Percentiles rank a stretch among this genome's conserved stretches.
Evolutionary conservation across 2,888 invertebrate species (phyloP).

Genomic region (Pristionchus arcanus): DNA sequence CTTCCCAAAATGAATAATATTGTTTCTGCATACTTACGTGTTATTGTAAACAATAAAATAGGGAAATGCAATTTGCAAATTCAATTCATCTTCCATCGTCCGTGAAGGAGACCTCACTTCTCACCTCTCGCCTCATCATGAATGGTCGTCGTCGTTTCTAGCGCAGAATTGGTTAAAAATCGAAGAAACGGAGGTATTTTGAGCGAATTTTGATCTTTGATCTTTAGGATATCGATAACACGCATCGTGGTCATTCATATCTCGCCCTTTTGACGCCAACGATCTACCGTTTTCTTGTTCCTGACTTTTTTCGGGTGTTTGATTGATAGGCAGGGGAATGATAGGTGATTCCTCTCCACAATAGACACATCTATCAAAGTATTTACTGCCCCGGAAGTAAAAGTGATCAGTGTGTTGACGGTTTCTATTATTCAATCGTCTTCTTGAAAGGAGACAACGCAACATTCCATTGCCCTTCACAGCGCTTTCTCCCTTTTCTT

Average conservation of each 20-base stretch:
- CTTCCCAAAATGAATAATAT: too few relatives aligned
- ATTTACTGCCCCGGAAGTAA: neutral
- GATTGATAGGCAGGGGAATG: neutral
- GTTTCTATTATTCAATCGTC: neutral
- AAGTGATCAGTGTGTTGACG: neutral
- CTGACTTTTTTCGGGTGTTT: neutral
- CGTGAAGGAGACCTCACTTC: neutral
- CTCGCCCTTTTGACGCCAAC: neutral
- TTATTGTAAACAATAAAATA: too few relatives aligned
- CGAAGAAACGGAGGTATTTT: neutral
- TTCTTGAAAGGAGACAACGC: neutral
- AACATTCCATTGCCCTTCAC: neutral
- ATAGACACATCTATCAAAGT: neutral
- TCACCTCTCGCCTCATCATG: neutral
- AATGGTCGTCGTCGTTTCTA: neutral
- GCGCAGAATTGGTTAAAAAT: neutral
- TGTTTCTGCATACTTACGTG: too few relatives aligned
- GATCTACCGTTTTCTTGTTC: too few relatives aligned
- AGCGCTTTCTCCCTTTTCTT: neutral
- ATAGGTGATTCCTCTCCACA: neutral
- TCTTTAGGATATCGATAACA: neutral
- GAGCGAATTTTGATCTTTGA: neutral
- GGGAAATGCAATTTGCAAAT: too few relatives aligned
- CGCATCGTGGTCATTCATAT: too few relatives aligned
- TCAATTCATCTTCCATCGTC: neutral